Percentiles rank a stretch among this genome's conserved stretches.
Evolutionary conservation across 2,113 vertebrate species (phyloP).

Genomic region (Esox niger): DNA sequence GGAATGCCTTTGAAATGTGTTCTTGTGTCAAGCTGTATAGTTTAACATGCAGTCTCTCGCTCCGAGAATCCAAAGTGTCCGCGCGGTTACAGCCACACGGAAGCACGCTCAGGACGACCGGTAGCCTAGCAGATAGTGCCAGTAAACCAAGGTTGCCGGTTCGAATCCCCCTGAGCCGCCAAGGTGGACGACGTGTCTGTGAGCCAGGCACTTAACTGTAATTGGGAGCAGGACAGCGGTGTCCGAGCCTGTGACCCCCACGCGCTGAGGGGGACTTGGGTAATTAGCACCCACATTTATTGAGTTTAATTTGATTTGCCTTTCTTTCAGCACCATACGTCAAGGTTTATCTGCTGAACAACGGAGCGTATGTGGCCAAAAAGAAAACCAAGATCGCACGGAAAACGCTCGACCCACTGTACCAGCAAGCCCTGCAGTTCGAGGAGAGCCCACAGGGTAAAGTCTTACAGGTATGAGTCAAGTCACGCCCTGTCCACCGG

Average conservation of each 20-base stretch:
- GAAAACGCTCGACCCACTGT: constrained; percentile 96
- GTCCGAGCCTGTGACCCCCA: no score
- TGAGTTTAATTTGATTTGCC: background rate
- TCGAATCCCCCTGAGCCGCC: no score
- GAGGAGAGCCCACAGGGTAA: constrained; percentile 97
- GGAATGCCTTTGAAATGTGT: background rate
- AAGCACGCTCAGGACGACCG: background rate
- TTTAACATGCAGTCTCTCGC: no score
- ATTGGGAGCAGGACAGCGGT: no score
- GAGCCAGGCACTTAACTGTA: no score
- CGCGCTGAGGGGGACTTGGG: no score
- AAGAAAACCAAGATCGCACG: constrained; percentile 99
- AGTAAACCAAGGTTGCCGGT: no score
- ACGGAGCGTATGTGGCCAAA: constrained; percentile 94
- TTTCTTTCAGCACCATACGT: constrained; percentile 88
- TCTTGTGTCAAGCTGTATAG: background rate
- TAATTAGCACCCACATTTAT: no score
- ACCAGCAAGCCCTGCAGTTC: constrained; percentile 94
- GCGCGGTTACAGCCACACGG: background rate
- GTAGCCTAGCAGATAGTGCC: no score
- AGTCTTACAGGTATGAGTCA: constrained; percentile 90
- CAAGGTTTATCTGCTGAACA: constrained; percentile 96
- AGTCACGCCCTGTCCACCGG: background rate
- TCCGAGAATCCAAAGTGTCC: background rate
- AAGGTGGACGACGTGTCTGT: no score